Evolutionary conservation across 2,113 vertebrate species (phyloP).

Genomic region (Platysteira castanea): DNA sequence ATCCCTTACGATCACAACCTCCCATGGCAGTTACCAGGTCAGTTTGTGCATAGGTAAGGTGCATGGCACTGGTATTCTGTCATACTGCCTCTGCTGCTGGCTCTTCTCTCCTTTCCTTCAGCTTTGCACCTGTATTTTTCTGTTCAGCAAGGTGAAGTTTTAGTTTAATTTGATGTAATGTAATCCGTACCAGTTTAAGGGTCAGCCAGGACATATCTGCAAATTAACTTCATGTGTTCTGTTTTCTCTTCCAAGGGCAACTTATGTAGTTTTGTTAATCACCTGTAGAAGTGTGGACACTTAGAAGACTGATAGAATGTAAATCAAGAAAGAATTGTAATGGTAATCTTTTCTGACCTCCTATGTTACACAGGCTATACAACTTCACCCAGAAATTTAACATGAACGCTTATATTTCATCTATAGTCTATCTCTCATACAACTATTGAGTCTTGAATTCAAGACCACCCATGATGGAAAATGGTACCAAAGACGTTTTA

Average conservation of each 20-base stretch:
- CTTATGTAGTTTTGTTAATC: neutral
- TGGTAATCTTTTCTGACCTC: neutral
- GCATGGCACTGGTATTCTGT: neutral
- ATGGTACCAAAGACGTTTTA: neutral
- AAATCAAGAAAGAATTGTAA: neutral
- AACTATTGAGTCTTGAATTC: neutral
- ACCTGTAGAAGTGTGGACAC: neutral
- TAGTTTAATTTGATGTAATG: neutral
- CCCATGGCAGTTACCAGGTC: neutral
- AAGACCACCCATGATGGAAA: neutral
- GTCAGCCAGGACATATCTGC: neutral
- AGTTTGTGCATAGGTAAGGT: neutral
- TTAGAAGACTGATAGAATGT: neutral
- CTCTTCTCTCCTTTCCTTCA: neutral
- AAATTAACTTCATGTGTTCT: neutral
- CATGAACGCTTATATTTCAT: neutral
- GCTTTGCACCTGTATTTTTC: neutral
- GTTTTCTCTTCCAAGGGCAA: neutral
- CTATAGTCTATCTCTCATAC: neutral
- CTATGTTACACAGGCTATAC: neutral
- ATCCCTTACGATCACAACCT: neutral
- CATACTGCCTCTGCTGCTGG: neutral
- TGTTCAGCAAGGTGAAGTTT: neutral
- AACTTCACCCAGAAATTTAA: neutral
- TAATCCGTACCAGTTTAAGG: neutral